These are phyloP conservation scores for Puma concolor DNA, from an alignment of 2,113 vertebrate genomes.

Conservation along the genomic window DNA sequence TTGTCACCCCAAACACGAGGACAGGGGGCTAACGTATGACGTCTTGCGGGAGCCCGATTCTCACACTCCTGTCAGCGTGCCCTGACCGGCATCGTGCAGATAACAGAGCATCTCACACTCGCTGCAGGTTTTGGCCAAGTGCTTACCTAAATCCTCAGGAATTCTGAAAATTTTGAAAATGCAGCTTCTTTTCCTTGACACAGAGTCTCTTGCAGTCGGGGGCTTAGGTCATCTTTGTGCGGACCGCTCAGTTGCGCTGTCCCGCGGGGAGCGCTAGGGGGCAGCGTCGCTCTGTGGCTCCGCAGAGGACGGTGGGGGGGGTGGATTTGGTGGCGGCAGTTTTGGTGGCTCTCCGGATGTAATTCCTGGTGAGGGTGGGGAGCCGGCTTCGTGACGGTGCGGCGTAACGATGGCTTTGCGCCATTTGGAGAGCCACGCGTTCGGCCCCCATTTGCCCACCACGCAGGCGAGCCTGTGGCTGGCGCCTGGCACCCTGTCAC, in stretches of 20 bases:
- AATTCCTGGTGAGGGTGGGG: not conserved
- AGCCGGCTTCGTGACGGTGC: not conserved
- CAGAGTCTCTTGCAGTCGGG: not conserved
- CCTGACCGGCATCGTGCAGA: not conserved
- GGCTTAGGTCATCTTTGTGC: not conserved
- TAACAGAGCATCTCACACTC: not conserved
- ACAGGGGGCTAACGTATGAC: accelerated
- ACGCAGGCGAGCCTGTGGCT: too few species aligned
- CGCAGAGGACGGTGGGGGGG: not conserved
- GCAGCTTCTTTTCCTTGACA: not conserved
- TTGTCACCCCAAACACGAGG: not conserved
- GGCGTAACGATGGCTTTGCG: not conserved
- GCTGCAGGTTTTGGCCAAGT: not conserved
- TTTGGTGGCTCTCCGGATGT: not conserved
- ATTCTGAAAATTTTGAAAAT: constrained; percentile 21
- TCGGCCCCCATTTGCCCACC: not conserved
- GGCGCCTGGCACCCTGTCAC: too few species aligned
- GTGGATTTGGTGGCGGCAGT: not conserved
- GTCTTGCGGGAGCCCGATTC: not conserved
- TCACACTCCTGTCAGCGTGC: not conserved
- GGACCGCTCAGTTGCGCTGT: not conserved
- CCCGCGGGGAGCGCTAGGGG: constrained; percentile 22
- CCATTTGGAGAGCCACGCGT: not conserved
- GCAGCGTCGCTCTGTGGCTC: not conserved
- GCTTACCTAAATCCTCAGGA: not conserved